These are phyloP conservation scores for Cygnus buccinator DNA, from an alignment of 2,113 vertebrate genomes.

Conservation along the genomic window DNA sequence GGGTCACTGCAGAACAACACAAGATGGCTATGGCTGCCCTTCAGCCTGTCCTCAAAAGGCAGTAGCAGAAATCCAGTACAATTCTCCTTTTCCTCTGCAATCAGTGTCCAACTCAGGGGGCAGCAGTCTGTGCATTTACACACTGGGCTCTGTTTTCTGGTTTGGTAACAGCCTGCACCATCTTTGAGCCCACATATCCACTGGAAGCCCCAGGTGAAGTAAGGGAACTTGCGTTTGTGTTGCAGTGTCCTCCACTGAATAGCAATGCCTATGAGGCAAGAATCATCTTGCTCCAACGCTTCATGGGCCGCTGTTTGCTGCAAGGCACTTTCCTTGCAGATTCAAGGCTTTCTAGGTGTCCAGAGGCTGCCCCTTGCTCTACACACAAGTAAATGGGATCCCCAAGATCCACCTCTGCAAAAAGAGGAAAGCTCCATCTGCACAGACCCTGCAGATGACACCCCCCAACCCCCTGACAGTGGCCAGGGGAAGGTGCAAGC, in stretches of 20 bases:
- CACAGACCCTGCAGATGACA: background rate
- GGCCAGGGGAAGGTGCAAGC: background rate
- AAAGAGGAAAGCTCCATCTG: background rate
- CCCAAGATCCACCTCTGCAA: background rate
- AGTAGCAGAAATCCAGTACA: background rate
- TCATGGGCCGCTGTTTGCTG: background rate
- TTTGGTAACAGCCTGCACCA: background rate
- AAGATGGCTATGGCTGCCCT: background rate
- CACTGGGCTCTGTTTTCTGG: background rate
- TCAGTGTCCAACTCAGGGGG: background rate
- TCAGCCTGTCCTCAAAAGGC: background rate
- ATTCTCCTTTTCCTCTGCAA: conserved; percentile 4
- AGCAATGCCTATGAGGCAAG: background rate
- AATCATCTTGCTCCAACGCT: background rate
- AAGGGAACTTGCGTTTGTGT: background rate
- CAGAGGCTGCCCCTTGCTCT: background rate
- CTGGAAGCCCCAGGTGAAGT: background rate
- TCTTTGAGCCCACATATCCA: background rate
- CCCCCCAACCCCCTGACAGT: background rate
- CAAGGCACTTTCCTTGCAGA: background rate
- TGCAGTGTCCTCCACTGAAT: background rate
- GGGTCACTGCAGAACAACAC: background rate
- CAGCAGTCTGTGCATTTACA: background rate
- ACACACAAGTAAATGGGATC: background rate
- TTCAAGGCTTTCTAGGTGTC: background rate